These are phyloP conservation scores for Condylura cristata DNA, from an alignment of 2,113 vertebrate species.

Conservation along the genomic window DNA sequence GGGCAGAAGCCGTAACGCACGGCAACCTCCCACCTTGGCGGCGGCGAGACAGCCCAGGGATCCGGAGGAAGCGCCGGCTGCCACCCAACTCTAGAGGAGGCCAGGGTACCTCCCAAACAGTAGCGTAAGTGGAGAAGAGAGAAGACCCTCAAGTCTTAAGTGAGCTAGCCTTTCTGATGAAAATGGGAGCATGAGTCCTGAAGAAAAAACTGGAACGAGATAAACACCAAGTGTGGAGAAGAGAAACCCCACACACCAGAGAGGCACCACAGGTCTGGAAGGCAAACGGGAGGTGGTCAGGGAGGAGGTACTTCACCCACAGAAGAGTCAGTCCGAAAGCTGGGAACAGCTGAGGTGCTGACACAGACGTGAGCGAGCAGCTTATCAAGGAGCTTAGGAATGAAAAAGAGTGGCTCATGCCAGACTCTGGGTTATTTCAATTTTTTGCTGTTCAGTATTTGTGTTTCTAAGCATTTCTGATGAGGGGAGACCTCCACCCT, in stretches of 20 bases:
- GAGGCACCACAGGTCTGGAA: neutral
- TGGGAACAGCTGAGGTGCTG: neutral
- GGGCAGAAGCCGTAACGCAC: neutral
- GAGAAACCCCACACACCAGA: neutral
- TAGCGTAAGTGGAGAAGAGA: slow-evolving; percentile 13
- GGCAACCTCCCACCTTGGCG: too few species aligned
- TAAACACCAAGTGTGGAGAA: neutral
- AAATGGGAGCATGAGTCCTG: neutral
- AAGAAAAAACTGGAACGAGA: neutral
- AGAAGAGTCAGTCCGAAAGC: neutral
- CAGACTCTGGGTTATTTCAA: neutral
- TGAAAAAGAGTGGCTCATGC: neutral
- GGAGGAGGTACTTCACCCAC: neutral
- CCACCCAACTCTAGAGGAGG: neutral
- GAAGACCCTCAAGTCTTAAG: neutral
- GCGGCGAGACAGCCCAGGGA: neutral
- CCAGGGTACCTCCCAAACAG: neutral
- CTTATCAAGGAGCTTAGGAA: neutral
- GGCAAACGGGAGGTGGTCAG: neutral
- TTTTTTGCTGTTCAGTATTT: neutral
- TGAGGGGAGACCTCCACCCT: neutral
- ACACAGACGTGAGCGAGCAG: neutral
- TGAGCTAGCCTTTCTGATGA: neutral
- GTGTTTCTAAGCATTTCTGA: neutral
- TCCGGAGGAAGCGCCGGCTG: neutral